These are phyloP conservation scores for Poeciliopsis gracilis DNA, from an alignment of 2,797 vertebrate species.

Conservation along the genomic window DNA sequence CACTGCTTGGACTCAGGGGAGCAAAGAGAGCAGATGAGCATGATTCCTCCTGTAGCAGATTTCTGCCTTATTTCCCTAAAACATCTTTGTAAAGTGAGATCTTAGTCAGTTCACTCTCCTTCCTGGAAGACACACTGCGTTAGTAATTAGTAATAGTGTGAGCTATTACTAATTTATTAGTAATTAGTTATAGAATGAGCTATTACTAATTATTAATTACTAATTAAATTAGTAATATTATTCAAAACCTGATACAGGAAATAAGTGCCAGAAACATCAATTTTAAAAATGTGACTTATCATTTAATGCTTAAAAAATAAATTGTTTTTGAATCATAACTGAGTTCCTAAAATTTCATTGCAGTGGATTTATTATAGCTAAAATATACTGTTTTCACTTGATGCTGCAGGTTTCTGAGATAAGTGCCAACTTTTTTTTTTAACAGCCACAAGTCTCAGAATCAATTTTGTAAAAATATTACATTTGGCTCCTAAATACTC, in stretches of 20 bases:
- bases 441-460: not conserved
- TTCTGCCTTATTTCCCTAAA: conserved; percentile 51
- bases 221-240: not conserved
- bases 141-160: not conserved
- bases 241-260: not conserved
- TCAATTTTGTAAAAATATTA: not conserved
- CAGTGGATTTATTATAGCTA: not conserved
- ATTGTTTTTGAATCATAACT: not conserved
- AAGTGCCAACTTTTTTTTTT: not conserved
- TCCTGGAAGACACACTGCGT: conserved; percentile 25
- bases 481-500: not conserved
- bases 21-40: conserved; percentile 62
- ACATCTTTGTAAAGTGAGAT: conserved; percentile 11
- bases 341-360: not conserved
- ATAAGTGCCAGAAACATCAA: not conserved
- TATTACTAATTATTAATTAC: too few species aligned
- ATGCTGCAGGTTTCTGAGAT: not conserved
- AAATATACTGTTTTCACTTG: not conserved
- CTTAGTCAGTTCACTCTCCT: conserved; percentile 35
- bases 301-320: not conserved
- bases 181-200: too few species aligned
- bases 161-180: not conserved
- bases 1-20: conserved; percentile 44
- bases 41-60: conserved; percentile 54
- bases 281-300: not conserved